Evolutionary conservation across 2,113 vertebrate genomes (phyloP), one percentile per base, ranked within the genome.

Genomic region (Rhinogobius similis): DNA sequence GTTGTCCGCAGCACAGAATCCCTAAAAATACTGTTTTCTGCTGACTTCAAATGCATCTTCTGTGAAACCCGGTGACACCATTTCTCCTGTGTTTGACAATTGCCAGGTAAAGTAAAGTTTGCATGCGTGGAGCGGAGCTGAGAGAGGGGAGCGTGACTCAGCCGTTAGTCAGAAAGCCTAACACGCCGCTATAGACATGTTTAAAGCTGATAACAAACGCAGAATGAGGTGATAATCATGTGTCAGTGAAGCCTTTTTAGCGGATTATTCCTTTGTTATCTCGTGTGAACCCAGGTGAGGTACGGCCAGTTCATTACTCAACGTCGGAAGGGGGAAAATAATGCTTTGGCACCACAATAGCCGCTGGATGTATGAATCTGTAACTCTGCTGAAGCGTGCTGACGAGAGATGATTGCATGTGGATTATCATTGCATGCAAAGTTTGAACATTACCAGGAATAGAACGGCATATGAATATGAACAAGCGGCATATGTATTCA

Each of bases 371-470:
- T 10, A 67, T 72, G 74, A 82, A 82, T 62, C 44, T 43, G 26
- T 65, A 70, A 67, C 62, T 70, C 67, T 59, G 79, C 44, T 78
- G 74, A 84, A 81, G 76, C 85, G 73, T 82, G 68, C 88, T 84
- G 73, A 43, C 64, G 76, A 62, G 72, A 48, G 74, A 78, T 84
- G 65, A 87, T 83, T 86, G 74, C 73, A 64, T 74, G 62, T 23
- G 78, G 72, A 75, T 78, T 80, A 79, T 79, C 78, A 67, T 61
- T 10, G 62, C 44, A 55, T 66, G 72, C 59, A 52, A 83, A 55
- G 70, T 78, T 43, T 79, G 26, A 63, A 64, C 77, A 86, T 79
- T 53, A 77, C 84, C 73, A 26, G 70, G 44, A 75, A 67, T 24
- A 24, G 26, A 63, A 77, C 36, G 73, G 72, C 43, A 75, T 69